Base-by-base conservation (phyloP, 2,113 vertebrate genomes). In the Paralichthys olivaceus region DNA sequence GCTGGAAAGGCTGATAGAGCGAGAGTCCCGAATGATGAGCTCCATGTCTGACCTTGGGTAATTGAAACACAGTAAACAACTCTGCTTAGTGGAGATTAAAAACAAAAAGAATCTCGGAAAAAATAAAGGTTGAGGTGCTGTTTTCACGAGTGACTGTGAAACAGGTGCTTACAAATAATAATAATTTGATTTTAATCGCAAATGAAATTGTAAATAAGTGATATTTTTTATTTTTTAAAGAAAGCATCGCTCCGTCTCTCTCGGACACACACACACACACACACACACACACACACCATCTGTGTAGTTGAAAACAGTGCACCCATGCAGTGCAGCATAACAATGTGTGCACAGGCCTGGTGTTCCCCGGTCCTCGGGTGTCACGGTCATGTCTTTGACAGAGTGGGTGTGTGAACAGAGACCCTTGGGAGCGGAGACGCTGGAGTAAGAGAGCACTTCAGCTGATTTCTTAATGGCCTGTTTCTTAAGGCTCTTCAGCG, bases 401-500 rank as follows among this genome's bases (percentile, higher is more conserved):
- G 81, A 87, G 88, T 83, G 84, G 71, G 32, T 90, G 85, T 86
- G 79, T 73, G 85, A 88, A 77, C 79, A 80, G 77, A 79, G 74
- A 79, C 87, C 80, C 62, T 73, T 62, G 77, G 86, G 90, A 89
- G 72, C 43, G 77, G 82, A 87, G 73, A 86, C 8, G 51, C 70
- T 62, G 77, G 71, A 77, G 87, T 87, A 75, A 79, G 80, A 89
- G 84, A 92, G 86, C 89, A 87, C 88, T 92, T 92, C 81, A 89
- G 67, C 83, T 89, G 87, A 92, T 87, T 90, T 88, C 86, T 89
- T 92, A 93, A 93, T 93, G 93, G 85, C 86, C 85, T 75, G 87
- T 77, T 92, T 91, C 88, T 91, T 89, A 85, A 89, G 89, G 81
- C 83, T 83, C 92, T 93, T 92, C 60, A 93, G 80, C 69, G 14